Conservation (phyloP, 1,140 invertebrate genomes). For the Galleria mellonella region DNA sequence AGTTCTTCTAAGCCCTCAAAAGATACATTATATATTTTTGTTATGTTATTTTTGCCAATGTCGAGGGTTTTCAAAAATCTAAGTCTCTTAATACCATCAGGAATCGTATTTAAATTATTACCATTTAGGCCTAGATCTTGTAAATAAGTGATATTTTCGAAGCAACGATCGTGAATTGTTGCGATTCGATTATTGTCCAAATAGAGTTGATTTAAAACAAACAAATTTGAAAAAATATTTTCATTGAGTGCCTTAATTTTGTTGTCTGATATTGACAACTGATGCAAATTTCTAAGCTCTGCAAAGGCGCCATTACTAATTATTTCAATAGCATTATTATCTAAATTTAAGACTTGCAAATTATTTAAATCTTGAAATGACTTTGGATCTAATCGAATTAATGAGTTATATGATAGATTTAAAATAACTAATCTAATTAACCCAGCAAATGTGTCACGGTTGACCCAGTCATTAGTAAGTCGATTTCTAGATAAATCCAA, state of each 20-base stretch:
- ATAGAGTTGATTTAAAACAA: slow-evolving; percentile 83
- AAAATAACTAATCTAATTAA: slow-evolving; percentile 84
- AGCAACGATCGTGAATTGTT: slow-evolving; percentile 81
- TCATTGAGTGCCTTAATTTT: slow-evolving; percentile 81
- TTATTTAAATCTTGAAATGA: slow-evolving; percentile 86
- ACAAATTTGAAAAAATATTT: slow-evolving; percentile 82
- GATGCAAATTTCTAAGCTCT: slow-evolving; percentile 84
- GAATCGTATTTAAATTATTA: slow-evolving; percentile 83
- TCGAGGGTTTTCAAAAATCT: slow-evolving; percentile 83
- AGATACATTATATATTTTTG: slow-evolving; percentile 74
- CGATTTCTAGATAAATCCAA: slow-evolving; percentile 87
- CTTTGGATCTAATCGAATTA: slow-evolving; percentile 81
- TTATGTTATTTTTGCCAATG: slow-evolving; percentile 85
- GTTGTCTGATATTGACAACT: slow-evolving; percentile 84
- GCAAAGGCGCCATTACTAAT: slow-evolving; percentile 84
- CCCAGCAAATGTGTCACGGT: slow-evolving; percentile 85
- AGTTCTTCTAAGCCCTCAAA: slow-evolving; percentile 79
- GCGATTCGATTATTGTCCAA: slow-evolving; percentile 84
- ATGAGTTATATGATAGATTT: slow-evolving; percentile 83
- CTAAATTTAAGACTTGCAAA: slow-evolving; percentile 84
- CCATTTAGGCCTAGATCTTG: slow-evolving; percentile 86
- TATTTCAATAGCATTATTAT: slow-evolving; percentile 84
- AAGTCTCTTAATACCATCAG: slow-evolving; percentile 81
- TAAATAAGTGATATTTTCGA: slow-evolving; percentile 85
- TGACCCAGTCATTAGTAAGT: slow-evolving; percentile 86